Evolutionary conservation across 2,888 invertebrate genomes (phyloP).

Genomic region (Ryuthela nishihirai): DNA sequence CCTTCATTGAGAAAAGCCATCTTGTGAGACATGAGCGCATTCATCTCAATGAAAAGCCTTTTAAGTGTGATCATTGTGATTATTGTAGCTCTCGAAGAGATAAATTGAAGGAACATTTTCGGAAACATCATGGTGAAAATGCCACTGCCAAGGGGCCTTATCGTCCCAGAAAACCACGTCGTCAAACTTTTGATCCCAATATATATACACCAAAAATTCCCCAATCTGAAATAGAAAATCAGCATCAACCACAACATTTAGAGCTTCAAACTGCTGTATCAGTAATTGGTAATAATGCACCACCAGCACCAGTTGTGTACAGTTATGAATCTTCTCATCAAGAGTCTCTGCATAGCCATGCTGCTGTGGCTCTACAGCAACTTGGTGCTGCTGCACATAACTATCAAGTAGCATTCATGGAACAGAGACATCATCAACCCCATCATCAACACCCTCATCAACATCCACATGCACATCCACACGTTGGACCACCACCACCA

Average conservation of each 20-base stretch:
- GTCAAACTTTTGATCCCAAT: conserved; percentile 30
- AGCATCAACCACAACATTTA: conserved; percentile 16
- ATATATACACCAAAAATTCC: conserved; percentile 28
- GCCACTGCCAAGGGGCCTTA: conserved; percentile 43
- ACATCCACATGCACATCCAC: conserved; percentile 26
- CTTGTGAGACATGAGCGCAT: conserved; percentile 63
- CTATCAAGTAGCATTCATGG: conserved; percentile 38
- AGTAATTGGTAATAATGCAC: conserved; percentile 23
- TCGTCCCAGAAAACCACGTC: conserved; percentile 43
- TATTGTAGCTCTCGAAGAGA: conserved; percentile 63
- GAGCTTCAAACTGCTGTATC: conserved; percentile 30
- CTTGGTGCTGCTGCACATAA: conserved; percentile 30
- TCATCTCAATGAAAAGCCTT: conserved; percentile 62
- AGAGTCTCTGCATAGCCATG: conserved; percentile 33
- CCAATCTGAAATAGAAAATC: conserved; percentile 10
- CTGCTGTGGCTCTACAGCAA: conserved; percentile 30
- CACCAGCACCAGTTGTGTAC: conserved; percentile 17
- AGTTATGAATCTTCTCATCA: conserved; percentile 32
- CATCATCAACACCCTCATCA: conserved; percentile 17
- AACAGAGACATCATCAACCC: conserved; percentile 33
- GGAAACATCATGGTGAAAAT: conserved; percentile 53
- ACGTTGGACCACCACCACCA: conserved; percentile 35
- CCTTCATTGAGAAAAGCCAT: conserved; percentile 65
- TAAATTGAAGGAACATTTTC: conserved; percentile 60
- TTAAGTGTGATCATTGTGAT: conserved; percentile 59